Base-by-base conservation (phyloP, 1,140 invertebrate species). In the Hylaeus anthracinus region DNA sequence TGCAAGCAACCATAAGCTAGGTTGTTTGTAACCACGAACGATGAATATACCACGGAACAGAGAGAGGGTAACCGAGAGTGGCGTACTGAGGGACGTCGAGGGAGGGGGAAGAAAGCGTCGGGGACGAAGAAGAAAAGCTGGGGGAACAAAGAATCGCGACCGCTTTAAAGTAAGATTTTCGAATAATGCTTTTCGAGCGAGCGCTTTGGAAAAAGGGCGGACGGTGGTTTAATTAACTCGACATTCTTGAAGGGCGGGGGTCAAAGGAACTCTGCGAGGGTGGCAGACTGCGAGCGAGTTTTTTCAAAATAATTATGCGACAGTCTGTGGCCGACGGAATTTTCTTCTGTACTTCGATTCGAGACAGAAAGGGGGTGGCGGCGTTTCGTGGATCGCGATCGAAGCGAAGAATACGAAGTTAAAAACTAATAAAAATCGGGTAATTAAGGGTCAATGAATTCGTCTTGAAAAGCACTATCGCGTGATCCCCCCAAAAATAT, bases 121-220 rank as follows among this genome's bases (percentile, higher is more conserved):
- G 43, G 64, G 43, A 15, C n/a, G 45, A 4, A 1, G 75, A 39
- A 60, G 55, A 56, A 5, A 1, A 12, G 26, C 63, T 9, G 15
- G 65, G 14, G 9, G 45, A 58, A 58, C 64, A 60, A 60, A 71
- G 75, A 78, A 72, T 78, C 75, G 48, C 75, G 75, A 72, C 55
- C 75, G 75, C 67, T 78, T 78, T 78, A 71, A 78, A 78, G 58
- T 78, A 71, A 78, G 75, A 78, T 71, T 45, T 71, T 66, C 45
- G 15, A 63, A 37, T 51, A 45, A 78, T 71, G 66, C 75, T 78
- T 78, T 26, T 71, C 67, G 66, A 14, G 65, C 53, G 43, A 15
- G 43, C 65, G 74, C 74, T 72, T 78, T 70, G 55, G 58, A 53
- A 78, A 63, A 78, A 63, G 56, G 15, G 66, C 72, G 55, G 45